Base-by-base conservation (phyloP, 2,113 vertebrate species). In the Carettochelys insculpta region DNA sequence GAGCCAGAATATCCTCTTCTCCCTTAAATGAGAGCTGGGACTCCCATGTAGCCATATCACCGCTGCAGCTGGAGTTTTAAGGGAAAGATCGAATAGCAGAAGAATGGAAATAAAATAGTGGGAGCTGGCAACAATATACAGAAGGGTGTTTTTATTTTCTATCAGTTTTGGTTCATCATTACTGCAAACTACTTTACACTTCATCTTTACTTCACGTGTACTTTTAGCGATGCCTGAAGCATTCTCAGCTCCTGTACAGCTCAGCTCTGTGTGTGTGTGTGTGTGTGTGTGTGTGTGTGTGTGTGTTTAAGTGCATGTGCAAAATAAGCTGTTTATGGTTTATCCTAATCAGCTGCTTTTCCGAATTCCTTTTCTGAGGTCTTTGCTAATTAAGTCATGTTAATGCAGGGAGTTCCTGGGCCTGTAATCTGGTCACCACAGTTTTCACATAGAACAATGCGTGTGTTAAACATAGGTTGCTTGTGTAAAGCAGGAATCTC, bases 401-500 rank as follows among this genome's bases (percentile, higher is more conserved):
- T 19, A 71, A 45, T 52, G 78, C 11, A 31, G 11, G 25, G 8
- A 34, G 47, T 14, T 89, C 50, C 52, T 16, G 34, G 41, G 47
- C 78, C 34, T 38, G 45, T 50, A 50, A 83, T 5, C 3, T 71
- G 13, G 58, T 86, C 20, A 24, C 29, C 83, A 8, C 38, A 53
- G 3, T 45, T 88, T 85, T 68, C 68, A 54, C 9, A 50, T 22
- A 65, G 6, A 38, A 61, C 11, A 9, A 75, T 83, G 41, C 56
- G 11, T 53, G 29, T 77, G 47, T 89, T 50, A 81, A 41, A 81
- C 13, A 3, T n/a, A 12, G 80, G 9, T 45, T 85, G 41, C 16
- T 27, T 84, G 87, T 92, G 53, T 89, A 52, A 89, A 95, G 38
- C 45, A 81, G 83, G 27, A 83, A 84, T 73, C 80, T 88, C 29